These are phyloP conservation scores for Amyelois transitella DNA, from an alignment of 1,140 invertebrate species.

Conservation along the genomic window DNA sequence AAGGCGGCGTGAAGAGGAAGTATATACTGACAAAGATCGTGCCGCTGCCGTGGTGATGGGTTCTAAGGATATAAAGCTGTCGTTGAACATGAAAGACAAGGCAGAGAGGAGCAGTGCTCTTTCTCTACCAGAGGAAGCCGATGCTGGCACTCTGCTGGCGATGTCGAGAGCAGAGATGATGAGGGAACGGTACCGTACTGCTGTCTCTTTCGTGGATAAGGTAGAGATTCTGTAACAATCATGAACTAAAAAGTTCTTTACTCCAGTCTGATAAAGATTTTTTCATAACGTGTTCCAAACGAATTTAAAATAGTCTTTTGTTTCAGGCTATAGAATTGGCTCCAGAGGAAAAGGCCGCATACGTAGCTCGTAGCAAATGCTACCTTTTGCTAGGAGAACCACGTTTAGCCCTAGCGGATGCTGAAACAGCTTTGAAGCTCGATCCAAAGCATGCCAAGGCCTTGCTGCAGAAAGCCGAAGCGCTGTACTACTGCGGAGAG, in stretches of 20 bases:
- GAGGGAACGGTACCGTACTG: conserved; percentile 80
- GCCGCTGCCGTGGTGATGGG: conserved; percentile 92
- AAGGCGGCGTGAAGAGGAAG: conserved; percentile 81
- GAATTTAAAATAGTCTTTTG: too few species aligned
- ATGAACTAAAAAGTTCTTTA: not conserved
- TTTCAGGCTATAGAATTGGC: conserved; percentile 91
- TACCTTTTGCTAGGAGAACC: conserved; percentile 91
- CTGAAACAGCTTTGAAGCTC: conserved; percentile 84
- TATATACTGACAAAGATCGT: conserved; percentile 92
- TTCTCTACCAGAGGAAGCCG: conserved; percentile 85
- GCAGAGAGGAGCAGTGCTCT: conserved; percentile 83
- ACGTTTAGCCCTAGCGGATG: conserved; percentile 87
- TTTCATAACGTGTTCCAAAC: too few species aligned
- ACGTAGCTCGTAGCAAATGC: conserved; percentile 92
- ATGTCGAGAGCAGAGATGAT: conserved; percentile 84
- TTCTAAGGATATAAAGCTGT: conserved; percentile 88
- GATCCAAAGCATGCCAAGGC: conserved; percentile 88
- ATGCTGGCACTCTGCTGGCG: conserved; percentile 83
- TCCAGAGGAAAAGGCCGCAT: conserved; percentile 87
- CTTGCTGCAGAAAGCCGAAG: conserved; percentile 94
- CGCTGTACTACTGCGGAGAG: conserved; percentile 92
- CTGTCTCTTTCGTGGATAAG: conserved; percentile 87
- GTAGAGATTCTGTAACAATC: conserved; percentile 55
- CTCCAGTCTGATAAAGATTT: too few species aligned
- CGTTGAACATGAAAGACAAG: conserved; percentile 85